Evolutionary conservation across 1,140 invertebrate species (phyloP).

Genomic region (Doryteuthis pealeii): DNA sequence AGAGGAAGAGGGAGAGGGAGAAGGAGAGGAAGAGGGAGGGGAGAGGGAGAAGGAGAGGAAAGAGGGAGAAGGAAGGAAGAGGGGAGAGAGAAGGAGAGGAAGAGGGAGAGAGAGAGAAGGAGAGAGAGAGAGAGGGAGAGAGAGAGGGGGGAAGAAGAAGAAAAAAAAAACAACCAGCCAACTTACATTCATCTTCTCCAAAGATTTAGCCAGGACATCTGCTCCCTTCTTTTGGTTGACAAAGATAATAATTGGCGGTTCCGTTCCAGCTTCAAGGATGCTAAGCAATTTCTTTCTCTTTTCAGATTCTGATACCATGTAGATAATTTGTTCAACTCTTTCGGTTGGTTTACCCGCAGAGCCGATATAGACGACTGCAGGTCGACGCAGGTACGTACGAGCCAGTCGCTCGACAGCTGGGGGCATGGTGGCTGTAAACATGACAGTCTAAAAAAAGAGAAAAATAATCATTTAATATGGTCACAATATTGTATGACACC

Average conservation of each 20-base stretch:
- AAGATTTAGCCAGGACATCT: conserved; percentile 92
- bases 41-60: neutral
- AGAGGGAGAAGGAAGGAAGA: neutral
- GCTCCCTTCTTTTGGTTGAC: conserved; percentile 99
- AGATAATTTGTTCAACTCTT: conserved; percentile 95
- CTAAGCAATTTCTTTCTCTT: conserved; percentile 73
- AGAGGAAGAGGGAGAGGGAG: conserved; percentile 14
- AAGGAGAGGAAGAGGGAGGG: conserved; percentile 9
- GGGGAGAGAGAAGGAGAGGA: too few species aligned
- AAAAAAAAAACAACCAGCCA: neutral
- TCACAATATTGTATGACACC: too few species aligned
- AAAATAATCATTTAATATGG: neutral
- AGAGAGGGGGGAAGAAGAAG: neutral
- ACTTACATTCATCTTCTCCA: conserved; percentile 91
- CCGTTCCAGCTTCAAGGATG: conserved; percentile 73
- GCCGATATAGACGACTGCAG: conserved; percentile 97
- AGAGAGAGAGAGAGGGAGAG: neutral
- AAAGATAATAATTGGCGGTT: conserved; percentile 98
- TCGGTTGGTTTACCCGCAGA: conserved; percentile 98
- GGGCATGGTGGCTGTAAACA: conserved; percentile 99
- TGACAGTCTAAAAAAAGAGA: conserved; percentile 77
- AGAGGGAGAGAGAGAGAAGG: neutral
- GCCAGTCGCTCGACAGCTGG: conserved; percentile 95
- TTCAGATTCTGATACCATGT: conserved; percentile 90
- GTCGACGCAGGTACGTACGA: conserved; percentile 89